phyloP scores from a whole-genome alignment of 2,888 invertebrate genomes.

The Ditylenchus weischeri region DNA sequence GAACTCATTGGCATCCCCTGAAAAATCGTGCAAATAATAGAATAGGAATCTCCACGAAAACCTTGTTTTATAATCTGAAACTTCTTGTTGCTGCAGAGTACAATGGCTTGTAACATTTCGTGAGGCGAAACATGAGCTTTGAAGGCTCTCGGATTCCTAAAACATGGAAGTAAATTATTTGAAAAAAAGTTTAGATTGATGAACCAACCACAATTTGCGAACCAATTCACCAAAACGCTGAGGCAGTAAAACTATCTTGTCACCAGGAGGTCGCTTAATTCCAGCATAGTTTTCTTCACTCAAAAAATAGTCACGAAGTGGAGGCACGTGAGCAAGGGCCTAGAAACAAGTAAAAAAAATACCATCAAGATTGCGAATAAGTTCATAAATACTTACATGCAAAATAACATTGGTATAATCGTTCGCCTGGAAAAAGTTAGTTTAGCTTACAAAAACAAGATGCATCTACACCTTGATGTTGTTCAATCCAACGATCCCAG shows the following conservation, averaged over 20 bases:
- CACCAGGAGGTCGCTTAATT: constrained; percentile 86
- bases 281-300: constrained; percentile 83
- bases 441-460: too few relatives aligned
- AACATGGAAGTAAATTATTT: too few relatives aligned
- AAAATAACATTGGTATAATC: constrained; percentile 98
- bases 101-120: constrained; percentile 87
- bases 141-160: constrained; percentile 84
- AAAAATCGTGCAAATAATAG: not conserved
- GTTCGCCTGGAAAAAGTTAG: constrained; percentile 68
- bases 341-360: constrained; percentile 59
- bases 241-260: constrained; percentile 84
- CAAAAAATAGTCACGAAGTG: constrained; percentile 88
- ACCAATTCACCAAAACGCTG: constrained; percentile 63
- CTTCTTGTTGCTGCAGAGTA: constrained; percentile 91
- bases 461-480: constrained; percentile 75
- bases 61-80: constrained; percentile 98
- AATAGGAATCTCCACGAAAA: constrained; percentile 52
- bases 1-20: constrained; percentile 94
- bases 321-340: constrained; percentile 90
- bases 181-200: too few relatives aligned
- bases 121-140: constrained; percentile 99
- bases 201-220: constrained; percentile 78
- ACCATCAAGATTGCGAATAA: not conserved
- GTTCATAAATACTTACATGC: constrained; percentile 67
- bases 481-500: constrained; percentile 92